Conservation (phyloP, 2,113 vertebrate species). For the Atlantisia rogersi region DNA sequence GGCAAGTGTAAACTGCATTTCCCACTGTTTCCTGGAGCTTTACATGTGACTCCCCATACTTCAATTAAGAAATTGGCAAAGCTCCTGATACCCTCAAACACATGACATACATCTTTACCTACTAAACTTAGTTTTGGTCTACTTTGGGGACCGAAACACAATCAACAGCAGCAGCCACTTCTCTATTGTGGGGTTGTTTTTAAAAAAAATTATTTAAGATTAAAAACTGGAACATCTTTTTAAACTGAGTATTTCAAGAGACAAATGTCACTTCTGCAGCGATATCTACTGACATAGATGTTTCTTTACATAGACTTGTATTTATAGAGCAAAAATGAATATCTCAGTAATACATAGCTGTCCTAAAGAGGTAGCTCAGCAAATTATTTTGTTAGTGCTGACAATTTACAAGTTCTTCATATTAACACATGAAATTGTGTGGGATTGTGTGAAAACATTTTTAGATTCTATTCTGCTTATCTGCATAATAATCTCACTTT, state of each 20-base stretch:
- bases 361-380: slow-evolving; percentile 34
- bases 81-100: not conserved
- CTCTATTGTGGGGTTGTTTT: not conserved
- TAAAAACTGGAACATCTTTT: not conserved
- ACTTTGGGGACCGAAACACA: not conserved
- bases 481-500: not conserved
- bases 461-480: slow-evolving; percentile 3
- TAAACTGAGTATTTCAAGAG: not conserved
- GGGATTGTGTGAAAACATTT: slow-evolving; percentile 4
- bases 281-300: not conserved
- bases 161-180: not conserved
- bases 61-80: not conserved
- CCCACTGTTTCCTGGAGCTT: not conserved
- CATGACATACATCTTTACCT: not conserved
- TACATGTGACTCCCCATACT: not conserved
- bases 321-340: slow-evolving; percentile 11
- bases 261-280: not conserved
- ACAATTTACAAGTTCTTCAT: slow-evolving; percentile 20
- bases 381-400: slow-evolving; percentile 22
- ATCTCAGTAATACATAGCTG: not conserved
- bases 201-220: not conserved
- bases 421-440: slow-evolving; percentile 26
- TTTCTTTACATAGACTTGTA: not conserved
- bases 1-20: not conserved
- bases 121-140: not conserved